Evolutionary conservation across 2,797 vertebrate species (phyloP).

Genomic region (Lacerta agilis): DNA sequence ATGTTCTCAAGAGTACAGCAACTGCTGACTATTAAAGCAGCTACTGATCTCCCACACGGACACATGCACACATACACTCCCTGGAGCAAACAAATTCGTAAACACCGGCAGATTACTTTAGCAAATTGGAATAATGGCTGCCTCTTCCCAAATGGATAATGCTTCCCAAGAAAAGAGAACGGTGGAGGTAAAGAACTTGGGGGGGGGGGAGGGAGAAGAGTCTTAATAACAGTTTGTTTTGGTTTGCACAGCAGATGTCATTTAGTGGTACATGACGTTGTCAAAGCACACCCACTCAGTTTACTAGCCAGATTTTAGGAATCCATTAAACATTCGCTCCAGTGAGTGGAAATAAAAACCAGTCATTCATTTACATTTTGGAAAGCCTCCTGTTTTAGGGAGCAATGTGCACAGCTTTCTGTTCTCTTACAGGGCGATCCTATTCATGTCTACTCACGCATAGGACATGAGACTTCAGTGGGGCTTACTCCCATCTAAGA

Average conservation of each 20-base stretch:
- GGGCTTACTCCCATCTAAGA: too few relatives aligned
- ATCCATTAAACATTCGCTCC: neutral
- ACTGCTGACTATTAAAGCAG: conserved; percentile 44
- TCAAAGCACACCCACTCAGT: neutral
- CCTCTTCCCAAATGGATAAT: conserved; percentile 65
- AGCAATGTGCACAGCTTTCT: neutral
- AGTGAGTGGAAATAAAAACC: neutral
- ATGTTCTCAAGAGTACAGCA: conserved; percentile 46
- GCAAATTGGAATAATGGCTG: conserved; percentile 70
- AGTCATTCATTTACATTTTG: conserved; percentile 29
- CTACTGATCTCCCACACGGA: neutral
- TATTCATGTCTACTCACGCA: too few relatives aligned
- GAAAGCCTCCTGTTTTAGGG: conserved; percentile 18
- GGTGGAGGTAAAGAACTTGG: conserved; percentile 71
- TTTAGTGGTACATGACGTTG: neutral
- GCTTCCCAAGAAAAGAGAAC: conserved; percentile 67
- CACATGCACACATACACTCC: neutral
- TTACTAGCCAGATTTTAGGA: conserved; percentile 24
- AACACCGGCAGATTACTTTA: conserved; percentile 68
- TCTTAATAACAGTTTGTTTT: conserved; percentile 45
- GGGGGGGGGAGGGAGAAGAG: neutral
- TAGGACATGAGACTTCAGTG: too few relatives aligned
- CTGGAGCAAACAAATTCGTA: neutral
- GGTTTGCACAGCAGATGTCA: conserved; percentile 37
- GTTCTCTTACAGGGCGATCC: neutral